Conservation (phyloP, 2,888 invertebrate genomes). For the Serripes groenlandicus region DNA sequence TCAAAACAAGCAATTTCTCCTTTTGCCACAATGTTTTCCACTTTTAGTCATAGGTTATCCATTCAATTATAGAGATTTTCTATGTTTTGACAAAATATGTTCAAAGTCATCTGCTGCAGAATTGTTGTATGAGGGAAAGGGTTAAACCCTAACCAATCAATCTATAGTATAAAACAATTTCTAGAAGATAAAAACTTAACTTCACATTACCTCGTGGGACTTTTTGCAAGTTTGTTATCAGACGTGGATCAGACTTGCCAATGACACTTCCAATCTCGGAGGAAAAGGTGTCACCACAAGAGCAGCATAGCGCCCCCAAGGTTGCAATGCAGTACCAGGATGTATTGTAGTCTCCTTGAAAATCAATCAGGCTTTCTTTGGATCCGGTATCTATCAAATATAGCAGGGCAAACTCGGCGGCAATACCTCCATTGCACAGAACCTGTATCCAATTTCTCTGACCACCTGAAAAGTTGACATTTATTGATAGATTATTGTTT, state of each 20-base stretch:
- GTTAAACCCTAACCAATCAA: too few species aligned
- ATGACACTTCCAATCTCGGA: constrained; percentile 94
- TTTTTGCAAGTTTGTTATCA: constrained; percentile 91
- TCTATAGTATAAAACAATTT: too few species aligned
- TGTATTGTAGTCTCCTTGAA: constrained; percentile 90
- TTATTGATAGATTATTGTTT: neutral
- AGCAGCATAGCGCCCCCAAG: constrained; percentile 92
- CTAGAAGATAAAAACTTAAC: too few species aligned
- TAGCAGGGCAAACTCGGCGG: constrained; percentile 91
- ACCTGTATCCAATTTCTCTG: constrained; percentile 96
- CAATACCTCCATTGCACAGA: constrained; percentile 96
- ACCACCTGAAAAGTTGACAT: constrained; percentile 89
- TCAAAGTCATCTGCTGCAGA: too few species aligned
- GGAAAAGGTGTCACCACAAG: constrained; percentile 96
- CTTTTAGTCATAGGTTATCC: too few species aligned
- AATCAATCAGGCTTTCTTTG: constrained; percentile 93
- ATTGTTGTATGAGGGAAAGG: too few species aligned
- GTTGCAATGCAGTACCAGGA: constrained; percentile 94
- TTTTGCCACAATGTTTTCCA: too few species aligned
- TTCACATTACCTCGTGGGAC: constrained; percentile 93
- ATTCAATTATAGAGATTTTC: too few species aligned
- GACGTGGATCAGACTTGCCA: constrained; percentile 89
- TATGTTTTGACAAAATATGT: too few species aligned
- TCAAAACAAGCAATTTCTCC: too few species aligned
- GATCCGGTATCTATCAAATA: constrained; percentile 91